These are phyloP conservation scores for Drosophila subquinaria DNA, from an alignment of 2,888 invertebrate species.

Conservation along the genomic window DNA sequence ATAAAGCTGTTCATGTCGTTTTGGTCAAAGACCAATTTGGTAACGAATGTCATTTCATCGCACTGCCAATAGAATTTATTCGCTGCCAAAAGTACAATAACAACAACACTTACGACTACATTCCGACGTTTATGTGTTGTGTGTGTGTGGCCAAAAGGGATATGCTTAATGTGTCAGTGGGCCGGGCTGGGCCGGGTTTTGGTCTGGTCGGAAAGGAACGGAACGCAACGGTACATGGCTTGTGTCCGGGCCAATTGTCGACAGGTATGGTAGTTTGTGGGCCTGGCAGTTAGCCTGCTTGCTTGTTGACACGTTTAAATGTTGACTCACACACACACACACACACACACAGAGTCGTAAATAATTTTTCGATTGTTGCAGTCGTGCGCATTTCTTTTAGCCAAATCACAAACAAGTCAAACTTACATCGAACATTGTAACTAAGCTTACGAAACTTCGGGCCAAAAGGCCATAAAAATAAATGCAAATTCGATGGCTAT, in stretches of 20 bases:
- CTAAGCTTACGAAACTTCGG: slow-evolving; percentile 45
- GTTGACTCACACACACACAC: slow-evolving; percentile 54
- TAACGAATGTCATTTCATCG: slow-evolving; percentile 77
- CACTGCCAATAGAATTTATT: slow-evolving; percentile 69
- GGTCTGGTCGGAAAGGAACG: background rate
- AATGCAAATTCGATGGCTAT: slow-evolving; percentile 66
- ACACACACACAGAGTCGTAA: slow-evolving; percentile 21
- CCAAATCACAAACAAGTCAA: slow-evolving; percentile 76
- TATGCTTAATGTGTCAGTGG: slow-evolving; percentile 72
- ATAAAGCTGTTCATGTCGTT: slow-evolving; percentile 50
- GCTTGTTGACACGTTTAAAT: slow-evolving; percentile 79
- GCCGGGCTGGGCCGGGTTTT: slow-evolving; percentile 33
- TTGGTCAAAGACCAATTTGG: slow-evolving; percentile 67
- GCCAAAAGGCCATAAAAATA: slow-evolving; percentile 28
- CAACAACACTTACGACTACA: slow-evolving; percentile 31
- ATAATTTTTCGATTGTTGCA: slow-evolving; percentile 13
- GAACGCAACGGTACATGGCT: background rate
- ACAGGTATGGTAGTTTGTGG: slow-evolving; percentile 49
- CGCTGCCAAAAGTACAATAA: slow-evolving; percentile 26
- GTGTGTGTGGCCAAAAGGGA: slow-evolving; percentile 62
- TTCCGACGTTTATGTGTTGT: slow-evolving; percentile 47
- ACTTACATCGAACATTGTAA: slow-evolving; percentile 55
- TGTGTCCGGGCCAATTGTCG: slow-evolving; percentile 52
- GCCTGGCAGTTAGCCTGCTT: slow-evolving; percentile 67
- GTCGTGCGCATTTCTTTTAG: slow-evolving; percentile 36